Conservation (phyloP, 2,888 invertebrate genomes). For the Schizaphis graminum region DNA sequence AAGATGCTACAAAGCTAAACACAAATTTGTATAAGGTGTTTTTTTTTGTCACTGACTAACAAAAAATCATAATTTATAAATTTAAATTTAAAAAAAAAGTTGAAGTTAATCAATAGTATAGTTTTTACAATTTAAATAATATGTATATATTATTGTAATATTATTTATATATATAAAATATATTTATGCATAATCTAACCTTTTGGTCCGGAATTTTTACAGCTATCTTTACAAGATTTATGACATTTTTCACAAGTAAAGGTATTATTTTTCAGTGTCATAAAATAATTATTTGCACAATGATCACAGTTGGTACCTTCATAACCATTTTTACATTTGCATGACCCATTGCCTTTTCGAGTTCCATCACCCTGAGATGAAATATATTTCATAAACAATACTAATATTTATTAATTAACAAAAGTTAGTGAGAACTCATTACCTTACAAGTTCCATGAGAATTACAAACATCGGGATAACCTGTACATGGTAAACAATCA, state of each 20-base stretch:
- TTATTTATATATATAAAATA: not conserved
- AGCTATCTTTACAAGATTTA: conserved; percentile 80
- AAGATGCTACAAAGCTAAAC: not conserved
- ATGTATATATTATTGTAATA: not conserved
- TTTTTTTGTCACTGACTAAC: not conserved
- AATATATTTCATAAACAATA: conserved; percentile 31
- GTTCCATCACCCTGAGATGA: conserved; percentile 83
- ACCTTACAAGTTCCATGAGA: conserved; percentile 85
- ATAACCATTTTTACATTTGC: conserved; percentile 88
- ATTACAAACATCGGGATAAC: conserved; percentile 82
- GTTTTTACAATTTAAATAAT: not conserved
- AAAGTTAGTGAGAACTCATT: not conserved
- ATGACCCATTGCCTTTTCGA: conserved; percentile 92
- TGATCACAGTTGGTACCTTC: conserved; percentile 81
- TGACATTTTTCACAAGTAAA: conserved; percentile 86
- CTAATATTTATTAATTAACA: not conserved
- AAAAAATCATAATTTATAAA: not conserved
- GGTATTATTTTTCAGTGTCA: conserved; percentile 81
- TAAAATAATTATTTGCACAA: conserved; percentile 83
- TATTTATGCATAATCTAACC: conserved; percentile 71
- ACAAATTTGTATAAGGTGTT: too few relatives aligned
- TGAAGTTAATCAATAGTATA: not conserved
- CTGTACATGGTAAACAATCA: conserved; percentile 84
- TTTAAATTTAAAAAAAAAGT: not conserved
- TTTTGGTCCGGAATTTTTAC: conserved; percentile 81